Evolutionary conservation across 2,888 invertebrate species (phyloP).

Genomic region (Plagodis pulveraria): DNA sequence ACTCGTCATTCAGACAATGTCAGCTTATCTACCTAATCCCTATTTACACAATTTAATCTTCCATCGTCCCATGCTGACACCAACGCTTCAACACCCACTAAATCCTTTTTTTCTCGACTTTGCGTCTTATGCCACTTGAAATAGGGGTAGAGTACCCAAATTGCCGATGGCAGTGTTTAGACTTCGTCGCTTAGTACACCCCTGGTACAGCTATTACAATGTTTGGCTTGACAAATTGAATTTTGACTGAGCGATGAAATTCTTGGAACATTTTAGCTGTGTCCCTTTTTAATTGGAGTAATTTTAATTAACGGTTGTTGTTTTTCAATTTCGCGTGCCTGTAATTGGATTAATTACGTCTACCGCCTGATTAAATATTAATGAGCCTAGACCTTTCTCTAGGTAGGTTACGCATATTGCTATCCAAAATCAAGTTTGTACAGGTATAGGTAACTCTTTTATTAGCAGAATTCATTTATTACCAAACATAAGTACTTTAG

Average conservation of each 20-base stretch:
- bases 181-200: slow-evolving; percentile 51
- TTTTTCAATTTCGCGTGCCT: slow-evolving; percentile 41
- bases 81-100: slow-evolving; percentile 28
- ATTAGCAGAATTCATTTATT: no score
- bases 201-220: slow-evolving; percentile 66
- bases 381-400: no score
- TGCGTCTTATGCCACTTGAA: slow-evolving; percentile 56
- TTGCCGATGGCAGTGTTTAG: slow-evolving; percentile 37
- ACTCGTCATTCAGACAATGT: slow-evolving; percentile 74
- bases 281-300: slow-evolving; percentile 59
- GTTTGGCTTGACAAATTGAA: slow-evolving; percentile 83
- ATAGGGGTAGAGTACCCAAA: slow-evolving; percentile 50
- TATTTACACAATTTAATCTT: slow-evolving; percentile 83
- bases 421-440: no score
- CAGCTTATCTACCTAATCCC: slow-evolving; percentile 81
- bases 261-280: slow-evolving; percentile 58
- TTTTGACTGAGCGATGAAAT: slow-evolving; percentile 75
- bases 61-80: slow-evolving; percentile 49
- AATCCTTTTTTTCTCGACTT: slow-evolving; percentile 48
- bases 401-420: no score
- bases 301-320: slow-evolving; percentile 60
- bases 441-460: not conserved
- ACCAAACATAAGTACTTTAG: no score
- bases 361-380: not conserved
- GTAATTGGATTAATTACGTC: slow-evolving; percentile 25